Percentiles rank a stretch among this genome's conserved stretches.
phyloP scores from a whole-genome alignment of 1,140 invertebrate genomes.

The Drosophila orosa region DNA sequence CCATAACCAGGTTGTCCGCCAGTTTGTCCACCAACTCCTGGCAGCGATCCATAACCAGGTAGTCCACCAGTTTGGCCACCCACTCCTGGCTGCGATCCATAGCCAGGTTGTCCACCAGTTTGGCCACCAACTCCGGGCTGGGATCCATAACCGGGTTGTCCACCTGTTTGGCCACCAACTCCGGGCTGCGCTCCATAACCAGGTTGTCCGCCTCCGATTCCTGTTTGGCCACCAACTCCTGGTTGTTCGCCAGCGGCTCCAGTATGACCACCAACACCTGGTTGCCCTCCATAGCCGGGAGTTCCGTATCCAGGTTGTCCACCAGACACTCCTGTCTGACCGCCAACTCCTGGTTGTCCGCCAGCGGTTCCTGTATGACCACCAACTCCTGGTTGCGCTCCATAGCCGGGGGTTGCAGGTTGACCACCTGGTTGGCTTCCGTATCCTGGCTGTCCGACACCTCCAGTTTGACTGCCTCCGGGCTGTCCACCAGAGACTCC shows the following conservation, averaged over 20 bases:
- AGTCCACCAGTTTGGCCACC: conserved; percentile 22
- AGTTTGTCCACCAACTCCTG: conserved; percentile 17
- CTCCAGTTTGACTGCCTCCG: not conserved
- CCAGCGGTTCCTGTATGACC: conserved; percentile 16
- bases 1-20: conserved; percentile 24
- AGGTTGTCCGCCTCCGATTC: not conserved
- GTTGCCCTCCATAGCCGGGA: not conserved
- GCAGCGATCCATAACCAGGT: conserved; percentile 7
- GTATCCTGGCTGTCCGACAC: not conserved
- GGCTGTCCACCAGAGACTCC: not conserved
- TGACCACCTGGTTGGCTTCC: conserved; percentile 20
- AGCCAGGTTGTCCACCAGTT: conserved; percentile 2
- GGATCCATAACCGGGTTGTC: conserved; percentile 2
- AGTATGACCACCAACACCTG: conserved; percentile 7
- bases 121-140: conserved; percentile 4
- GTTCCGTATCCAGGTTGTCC: conserved; percentile 9
- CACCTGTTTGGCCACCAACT: not conserved
- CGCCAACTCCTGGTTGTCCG: conserved; percentile 1
- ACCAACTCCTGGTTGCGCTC: conserved; percentile 23
- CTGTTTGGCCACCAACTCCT: conserved; percentile 1
- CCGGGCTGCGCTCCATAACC: not conserved
- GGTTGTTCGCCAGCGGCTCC: conserved; percentile 5
- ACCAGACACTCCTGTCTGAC: not conserved
- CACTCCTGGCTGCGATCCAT: conserved; percentile 21
- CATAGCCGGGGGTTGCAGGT: conserved; percentile 25